A percentile compares a stretch with the other conserved stretches of the same genome.
These are phyloP conservation scores for Chroicocephalus ridibundus DNA, from an alignment of 2,113 vertebrate genomes.

Conservation along the genomic window DNA sequence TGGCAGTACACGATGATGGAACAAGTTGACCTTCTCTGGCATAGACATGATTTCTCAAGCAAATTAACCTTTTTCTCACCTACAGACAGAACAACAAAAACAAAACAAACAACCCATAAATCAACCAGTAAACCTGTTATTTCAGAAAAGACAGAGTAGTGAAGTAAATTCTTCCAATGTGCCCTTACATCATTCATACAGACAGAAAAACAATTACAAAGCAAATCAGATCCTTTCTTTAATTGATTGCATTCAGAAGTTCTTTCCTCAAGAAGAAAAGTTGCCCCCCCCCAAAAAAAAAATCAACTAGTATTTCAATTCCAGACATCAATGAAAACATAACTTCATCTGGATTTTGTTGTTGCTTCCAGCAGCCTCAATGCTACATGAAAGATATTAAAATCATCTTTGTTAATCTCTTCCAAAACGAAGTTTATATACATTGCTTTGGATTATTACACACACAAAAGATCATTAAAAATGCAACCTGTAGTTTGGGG, in stretches of 20 bases:
- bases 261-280: conserved; percentile 27
- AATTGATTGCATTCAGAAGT: conserved; percentile 66
- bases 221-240: conserved; percentile 65
- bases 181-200: conserved; percentile 64
- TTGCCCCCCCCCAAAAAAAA: not conserved
- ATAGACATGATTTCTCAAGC: conserved; percentile 66
- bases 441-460: not conserved
- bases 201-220: conserved; percentile 72
- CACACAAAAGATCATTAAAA: not conserved
- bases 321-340: not conserved
- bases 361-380: not conserved
- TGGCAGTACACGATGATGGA: conserved; percentile 57
- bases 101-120: conserved; percentile 70
- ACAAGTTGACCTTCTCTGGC: conserved; percentile 67
- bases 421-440: not conserved
- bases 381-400: not conserved
- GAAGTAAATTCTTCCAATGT: conserved; percentile 63
- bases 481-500: not conserved
- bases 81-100: conserved; percentile 64
- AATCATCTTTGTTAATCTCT: not conserved
- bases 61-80: conserved; percentile 71
- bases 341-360: not conserved
- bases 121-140: conserved; percentile 58
- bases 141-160: conserved; percentile 56
- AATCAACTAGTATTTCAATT: conserved; percentile 7